Evolutionary conservation across 2,888 invertebrate species (phyloP).

Genomic region (Hofmannophila pseudospretella): DNA sequence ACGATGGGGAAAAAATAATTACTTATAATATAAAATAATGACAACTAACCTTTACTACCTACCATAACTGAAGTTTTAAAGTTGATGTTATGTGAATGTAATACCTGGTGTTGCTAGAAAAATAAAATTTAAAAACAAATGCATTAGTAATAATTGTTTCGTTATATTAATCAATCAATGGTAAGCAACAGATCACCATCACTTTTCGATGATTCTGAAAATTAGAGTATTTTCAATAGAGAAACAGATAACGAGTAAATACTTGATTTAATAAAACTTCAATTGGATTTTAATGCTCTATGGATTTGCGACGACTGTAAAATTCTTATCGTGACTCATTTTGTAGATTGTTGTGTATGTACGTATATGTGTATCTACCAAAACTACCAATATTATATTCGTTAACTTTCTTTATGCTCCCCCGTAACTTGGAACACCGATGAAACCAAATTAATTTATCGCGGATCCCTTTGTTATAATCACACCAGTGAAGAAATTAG

Average conservation of each 20-base stretch:
- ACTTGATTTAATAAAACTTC: too few relatives aligned
- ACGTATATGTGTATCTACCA: conserved; percentile 70
- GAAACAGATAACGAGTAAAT: too few relatives aligned
- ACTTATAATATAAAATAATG: too few relatives aligned
- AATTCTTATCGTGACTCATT: conserved; percentile 67
- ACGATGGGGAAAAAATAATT: too few relatives aligned
- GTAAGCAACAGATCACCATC: conserved; percentile 6
- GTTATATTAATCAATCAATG: too few relatives aligned
- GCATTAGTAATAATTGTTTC: too few relatives aligned
- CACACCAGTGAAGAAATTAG: too few relatives aligned
- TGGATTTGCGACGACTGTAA: conserved; percentile 75
- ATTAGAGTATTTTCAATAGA: not conserved
- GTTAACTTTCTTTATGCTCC: conserved; percentile 53
- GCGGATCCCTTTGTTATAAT: not conserved
- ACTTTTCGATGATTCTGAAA: conserved; percentile 6
- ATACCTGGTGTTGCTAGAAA: too few relatives aligned
- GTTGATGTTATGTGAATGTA: too few relatives aligned
- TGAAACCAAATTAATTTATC: conserved; percentile 23
- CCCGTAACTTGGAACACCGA: conserved; percentile 69
- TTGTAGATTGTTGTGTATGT: conserved; percentile 75
- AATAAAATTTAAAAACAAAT: too few relatives aligned
- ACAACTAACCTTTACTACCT: too few relatives aligned
- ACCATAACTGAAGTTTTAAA: too few relatives aligned
- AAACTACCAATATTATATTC: conserved; percentile 56
- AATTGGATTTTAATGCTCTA: conserved; percentile 23